These are phyloP conservation scores for Geodia barretti DNA, from an alignment of 37 sponge, comb jelly and placozoan species.

Conservation along the genomic window DNA sequence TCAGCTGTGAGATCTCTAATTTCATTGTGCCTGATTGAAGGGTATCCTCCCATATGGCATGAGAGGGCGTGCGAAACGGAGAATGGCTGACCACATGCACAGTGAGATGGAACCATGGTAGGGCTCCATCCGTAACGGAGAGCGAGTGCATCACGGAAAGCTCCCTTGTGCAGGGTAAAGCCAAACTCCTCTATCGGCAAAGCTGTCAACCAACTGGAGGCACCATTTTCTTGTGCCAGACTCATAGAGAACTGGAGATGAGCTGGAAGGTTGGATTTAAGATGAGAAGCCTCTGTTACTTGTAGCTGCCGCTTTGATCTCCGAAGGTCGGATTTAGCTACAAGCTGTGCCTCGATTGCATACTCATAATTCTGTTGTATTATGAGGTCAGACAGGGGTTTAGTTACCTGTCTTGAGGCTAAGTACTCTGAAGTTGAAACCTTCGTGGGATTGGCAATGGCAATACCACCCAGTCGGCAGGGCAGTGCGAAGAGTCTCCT, in stretches of 20 bases:
- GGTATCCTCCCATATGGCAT: constrained; percentile 36
- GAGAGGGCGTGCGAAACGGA: constrained; percentile 27
- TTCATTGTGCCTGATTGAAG: constrained; percentile 48
- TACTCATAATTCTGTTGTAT: too few relatives aligned
- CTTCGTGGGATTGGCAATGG: neutral
- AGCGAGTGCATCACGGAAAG: constrained; percentile 35
- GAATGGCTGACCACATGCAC: constrained; percentile 25
- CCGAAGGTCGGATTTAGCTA: too few relatives aligned
- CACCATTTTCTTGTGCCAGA: constrained; percentile 17
- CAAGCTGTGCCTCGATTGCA: too few relatives aligned
- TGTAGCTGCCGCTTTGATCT: too few relatives aligned
- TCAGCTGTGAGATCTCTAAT: constrained; percentile 40
- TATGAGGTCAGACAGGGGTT: too few relatives aligned
- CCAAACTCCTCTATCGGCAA: constrained; percentile 27
- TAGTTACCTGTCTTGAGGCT: too few relatives aligned
- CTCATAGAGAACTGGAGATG: neutral
- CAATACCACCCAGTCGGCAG: constrained; percentile 24
- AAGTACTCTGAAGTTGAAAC: too few relatives aligned
- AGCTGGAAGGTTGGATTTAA: too few relatives aligned
- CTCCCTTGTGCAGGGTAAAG: constrained; percentile 36
- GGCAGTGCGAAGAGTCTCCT: too few relatives aligned
- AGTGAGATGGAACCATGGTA: neutral
- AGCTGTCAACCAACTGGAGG: constrained; percentile 15
- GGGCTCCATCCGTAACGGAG: constrained; percentile 30
- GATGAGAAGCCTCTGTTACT: too few relatives aligned